Evolutionary conservation across 1,140 invertebrate species (phyloP).

Genomic region (Chelonus insularis): DNA sequence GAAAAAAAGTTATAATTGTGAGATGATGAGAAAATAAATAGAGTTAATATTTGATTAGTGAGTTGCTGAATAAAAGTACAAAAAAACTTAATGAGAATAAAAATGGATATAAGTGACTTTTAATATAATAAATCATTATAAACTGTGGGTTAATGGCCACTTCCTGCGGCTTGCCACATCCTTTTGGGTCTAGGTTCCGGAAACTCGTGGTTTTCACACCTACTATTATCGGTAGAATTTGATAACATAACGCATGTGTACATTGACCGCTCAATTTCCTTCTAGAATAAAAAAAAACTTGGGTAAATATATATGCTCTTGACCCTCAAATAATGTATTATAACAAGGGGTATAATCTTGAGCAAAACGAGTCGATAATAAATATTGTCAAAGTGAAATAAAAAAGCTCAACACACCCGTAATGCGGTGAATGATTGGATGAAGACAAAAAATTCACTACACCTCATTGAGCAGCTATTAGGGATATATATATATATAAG

Average conservation of each 20-base stretch:
- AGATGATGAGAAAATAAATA: background rate
- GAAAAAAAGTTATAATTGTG: no score
- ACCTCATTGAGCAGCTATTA: background rate
- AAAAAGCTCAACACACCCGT: background rate
- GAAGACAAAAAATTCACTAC: background rate
- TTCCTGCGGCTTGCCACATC: slow-evolving; percentile 22
- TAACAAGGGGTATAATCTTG: background rate
- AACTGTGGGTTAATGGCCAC: slow-evolving; percentile 3
- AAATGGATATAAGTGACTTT: background rate
- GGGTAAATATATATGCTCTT: background rate
- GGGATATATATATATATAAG: no score
- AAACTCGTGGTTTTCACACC: slow-evolving; percentile 18
- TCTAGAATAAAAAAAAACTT: background rate
- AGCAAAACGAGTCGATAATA: slow-evolving; percentile 1
- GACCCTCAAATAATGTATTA: background rate
- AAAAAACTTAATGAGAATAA: no score
- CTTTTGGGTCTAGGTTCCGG: slow-evolving; percentile 17
- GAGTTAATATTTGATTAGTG: no score
- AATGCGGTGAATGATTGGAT: background rate
- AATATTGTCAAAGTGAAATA: background rate
- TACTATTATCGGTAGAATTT: slow-evolving; percentile 3
- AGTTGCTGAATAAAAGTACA: no score
- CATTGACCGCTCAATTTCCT: background rate
- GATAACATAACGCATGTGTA: background rate
- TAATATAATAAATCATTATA: background rate